phyloP scores from a whole-genome alignment of 2,888 invertebrate genomes.

The Pyralis farinalis region DNA sequence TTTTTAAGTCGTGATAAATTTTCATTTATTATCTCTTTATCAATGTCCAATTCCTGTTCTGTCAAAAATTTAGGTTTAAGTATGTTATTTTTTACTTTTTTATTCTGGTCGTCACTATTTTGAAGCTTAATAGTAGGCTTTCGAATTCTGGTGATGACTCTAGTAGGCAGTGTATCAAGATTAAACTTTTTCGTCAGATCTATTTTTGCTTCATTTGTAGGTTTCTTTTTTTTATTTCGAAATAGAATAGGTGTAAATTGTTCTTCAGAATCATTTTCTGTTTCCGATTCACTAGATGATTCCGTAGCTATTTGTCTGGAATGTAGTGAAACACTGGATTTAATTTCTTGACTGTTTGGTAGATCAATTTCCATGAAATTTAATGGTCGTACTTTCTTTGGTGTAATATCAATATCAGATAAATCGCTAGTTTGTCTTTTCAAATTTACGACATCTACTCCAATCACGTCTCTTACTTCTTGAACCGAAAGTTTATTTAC shows the following conservation, averaged over 20 bases:
- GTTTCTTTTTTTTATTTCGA: slow-evolving; percentile 36
- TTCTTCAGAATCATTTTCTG: slow-evolving; percentile 44
- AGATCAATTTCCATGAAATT: slow-evolving; percentile 51
- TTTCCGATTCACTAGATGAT: slow-evolving; percentile 57
- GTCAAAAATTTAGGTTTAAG: slow-evolving; percentile 41
- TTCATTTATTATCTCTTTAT: slow-evolving; percentile 51
- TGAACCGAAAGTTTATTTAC: slow-evolving; percentile 33
- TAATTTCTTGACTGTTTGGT: slow-evolving; percentile 66
- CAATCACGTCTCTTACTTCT: slow-evolving; percentile 37
- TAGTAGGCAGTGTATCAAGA: slow-evolving; percentile 43
- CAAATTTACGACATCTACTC: slow-evolving; percentile 27
- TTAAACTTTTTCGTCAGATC: slow-evolving; percentile 53
- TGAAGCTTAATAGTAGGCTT: slow-evolving; percentile 53
- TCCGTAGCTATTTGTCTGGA: slow-evolving; percentile 31
- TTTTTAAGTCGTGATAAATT: slow-evolving; percentile 53
- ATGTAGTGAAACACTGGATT: slow-evolving; percentile 36
- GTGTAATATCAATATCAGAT: slow-evolving; percentile 52
- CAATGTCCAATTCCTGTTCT: slow-evolving; percentile 49
- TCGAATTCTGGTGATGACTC: slow-evolving; percentile 53
- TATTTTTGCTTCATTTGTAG: slow-evolving; percentile 35
- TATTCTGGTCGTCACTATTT: slow-evolving; percentile 24
- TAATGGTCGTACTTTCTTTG: slow-evolving; percentile 44
- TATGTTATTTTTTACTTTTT: slow-evolving; percentile 32
- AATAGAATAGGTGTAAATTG: slow-evolving; percentile 42
- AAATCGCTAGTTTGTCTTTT: slow-evolving; percentile 41